Conservation (phyloP, 2,888 invertebrate species). For the Lamellibrachia columna region DNA sequence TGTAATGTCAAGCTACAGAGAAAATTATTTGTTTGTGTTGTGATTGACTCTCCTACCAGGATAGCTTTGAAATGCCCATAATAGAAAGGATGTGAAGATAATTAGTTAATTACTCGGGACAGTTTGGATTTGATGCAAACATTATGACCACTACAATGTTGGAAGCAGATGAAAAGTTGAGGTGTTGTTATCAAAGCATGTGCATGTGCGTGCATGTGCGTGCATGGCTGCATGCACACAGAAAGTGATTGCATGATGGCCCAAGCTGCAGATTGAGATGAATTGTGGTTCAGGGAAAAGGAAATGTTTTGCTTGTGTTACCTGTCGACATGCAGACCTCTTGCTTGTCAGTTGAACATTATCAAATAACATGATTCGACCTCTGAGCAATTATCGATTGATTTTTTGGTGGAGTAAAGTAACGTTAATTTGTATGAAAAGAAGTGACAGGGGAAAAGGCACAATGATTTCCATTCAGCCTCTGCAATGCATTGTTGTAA, state of each 20-base stretch:
- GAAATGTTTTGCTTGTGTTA: background rate
- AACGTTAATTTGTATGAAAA: background rate
- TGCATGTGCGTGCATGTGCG: background rate
- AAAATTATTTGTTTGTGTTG: background rate
- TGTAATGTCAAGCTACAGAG: background rate
- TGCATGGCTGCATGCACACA: background rate
- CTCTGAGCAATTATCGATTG: background rate
- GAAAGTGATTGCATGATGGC: background rate
- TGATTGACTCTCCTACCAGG: background rate
- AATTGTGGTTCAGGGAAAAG: background rate
- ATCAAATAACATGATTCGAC: background rate
- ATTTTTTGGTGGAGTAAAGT: background rate
- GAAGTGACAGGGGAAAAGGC: background rate
- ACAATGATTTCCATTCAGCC: background rate
- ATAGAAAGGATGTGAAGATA: background rate
- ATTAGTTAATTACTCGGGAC: background rate
- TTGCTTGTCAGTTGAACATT: background rate
- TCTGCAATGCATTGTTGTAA: background rate
- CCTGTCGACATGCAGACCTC: background rate
- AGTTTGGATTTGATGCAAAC: background rate
- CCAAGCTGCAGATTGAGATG: background rate
- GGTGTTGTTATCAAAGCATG: background rate
- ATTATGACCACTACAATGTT: background rate
- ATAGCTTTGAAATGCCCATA: background rate
- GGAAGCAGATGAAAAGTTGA: background rate